Evolutionary conservation across 2,797 vertebrate genomes (phyloP), one percentile per base, ranked within the genome.

Genomic region (Nannoperca australis): DNA sequence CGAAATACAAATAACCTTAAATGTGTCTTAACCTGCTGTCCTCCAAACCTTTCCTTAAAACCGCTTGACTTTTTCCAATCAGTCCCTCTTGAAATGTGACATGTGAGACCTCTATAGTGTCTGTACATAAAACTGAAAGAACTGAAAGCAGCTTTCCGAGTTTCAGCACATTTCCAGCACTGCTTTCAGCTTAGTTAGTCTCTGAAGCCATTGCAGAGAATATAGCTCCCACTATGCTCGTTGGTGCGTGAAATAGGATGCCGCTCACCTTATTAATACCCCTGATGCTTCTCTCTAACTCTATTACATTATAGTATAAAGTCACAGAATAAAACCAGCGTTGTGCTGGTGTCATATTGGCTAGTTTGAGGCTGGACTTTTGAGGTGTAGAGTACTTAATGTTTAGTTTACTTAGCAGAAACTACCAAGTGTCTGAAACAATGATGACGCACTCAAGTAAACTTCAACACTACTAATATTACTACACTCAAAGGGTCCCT

Each of bases 241-340:
- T 56, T 44, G 62, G 60, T 49, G 85, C 86, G 70, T 85, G 76
- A 91, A 89, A 91, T 87, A 86, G 70, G 79, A 91, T 73, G 62
- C 66, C 6, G 66, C 76, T 84, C 79, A 82, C 73, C 83, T 86
- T 77, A 84, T 87, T 87, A 91, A 87, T 77, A 59, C 61, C 76
- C 63, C 20, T 32, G 82, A 74, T 76, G 71, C 73, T 64, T 76
- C 47, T 71, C 68, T 22, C 59, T 59, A 51, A 80, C 75, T 58
- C 61, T 3, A 49, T 55, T 45, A 47, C 36, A 24, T 12, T 34
- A 40, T 36, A 51, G 22, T 58, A 17, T 24, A 11, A 53, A 45
- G n/a, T 24, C 49, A 64, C 17, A 44, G 34, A 32, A 34, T 22
- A 24, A 56, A 73, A 78, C n/a, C 51, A 24, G 63, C 10, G 20